Base-by-base conservation (phyloP, 2,797 vertebrate species). In the Siniperca obscura region DNA sequence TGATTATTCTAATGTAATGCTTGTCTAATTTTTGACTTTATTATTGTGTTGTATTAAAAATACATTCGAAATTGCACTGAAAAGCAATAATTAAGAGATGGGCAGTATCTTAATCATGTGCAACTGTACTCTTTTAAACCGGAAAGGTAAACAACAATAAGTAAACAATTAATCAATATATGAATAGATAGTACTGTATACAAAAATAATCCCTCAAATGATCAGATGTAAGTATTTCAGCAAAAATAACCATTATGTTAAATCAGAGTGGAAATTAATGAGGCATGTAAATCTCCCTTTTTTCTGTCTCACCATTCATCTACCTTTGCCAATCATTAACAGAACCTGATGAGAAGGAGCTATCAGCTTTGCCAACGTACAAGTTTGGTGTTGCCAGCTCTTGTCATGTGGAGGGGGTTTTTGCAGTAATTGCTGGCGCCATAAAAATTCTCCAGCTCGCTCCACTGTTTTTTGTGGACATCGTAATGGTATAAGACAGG, bases 281-380 rank as follows among this genome's bases (percentile, higher is more conserved):
- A 88, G 48, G 70, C 57, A 25, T 83, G 64, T 62, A 73, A 86
- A 87, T 87, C 34, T 81, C 60, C 50, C 30, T 38, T 61, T 74
- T 70, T 42, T 61, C 64, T 61, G 34, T 36, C 69, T 75, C 81
- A 80, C 84, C 72, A 85, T 81, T 72, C 64, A n/a, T 71, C 78
- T 65, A 79, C 60, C 48, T 81, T 52, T 81, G 87, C 83, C 85
- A 90, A 87, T 80, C 76, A 80, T 85, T 77, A 89, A 79, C 70
- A 81, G 52, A 77, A 89, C 87, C 80, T 86, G 81, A 77, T 86
- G 82, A 87, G 80, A 62, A 69, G 13, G 22, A 82, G 84, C 52
- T 16, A 16, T 57, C 67, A 59, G 34, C 73, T 64, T 70, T 84
- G 82, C 81, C 83, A 87, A 36, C 60, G 2, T 25, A 74, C 62